Conservation (phyloP, 2,113 vertebrate species). For the Cottus gobio region DNA sequence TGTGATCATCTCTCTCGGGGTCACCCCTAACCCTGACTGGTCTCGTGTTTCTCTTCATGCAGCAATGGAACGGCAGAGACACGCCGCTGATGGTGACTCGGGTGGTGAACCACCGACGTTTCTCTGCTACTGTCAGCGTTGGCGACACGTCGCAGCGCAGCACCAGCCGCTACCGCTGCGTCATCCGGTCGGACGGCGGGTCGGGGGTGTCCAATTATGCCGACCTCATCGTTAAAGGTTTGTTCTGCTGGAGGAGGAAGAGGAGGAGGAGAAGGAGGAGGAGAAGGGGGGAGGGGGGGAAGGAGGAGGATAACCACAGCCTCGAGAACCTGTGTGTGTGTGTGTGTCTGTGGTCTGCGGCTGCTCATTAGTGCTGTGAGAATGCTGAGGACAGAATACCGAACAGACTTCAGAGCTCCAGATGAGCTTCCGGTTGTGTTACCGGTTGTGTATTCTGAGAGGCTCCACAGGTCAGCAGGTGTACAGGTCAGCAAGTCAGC, state of each 20-base stretch:
- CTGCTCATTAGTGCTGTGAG: constrained; percentile 54
- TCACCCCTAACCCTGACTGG: too few relatives aligned
- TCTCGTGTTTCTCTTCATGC: constrained; percentile 25
- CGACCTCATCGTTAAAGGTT: constrained; percentile 97
- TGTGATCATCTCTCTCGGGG: too few relatives aligned
- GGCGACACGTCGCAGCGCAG: constrained; percentile 94
- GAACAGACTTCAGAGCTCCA: constrained; percentile 60
- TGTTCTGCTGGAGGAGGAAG: too few relatives aligned
- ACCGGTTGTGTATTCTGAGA: too few relatives aligned
- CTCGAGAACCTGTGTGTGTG: too few relatives aligned
- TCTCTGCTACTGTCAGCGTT: constrained; percentile 93
- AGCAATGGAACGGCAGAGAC: constrained; percentile 98
- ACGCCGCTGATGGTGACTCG: constrained; percentile 95
- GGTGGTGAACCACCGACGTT: constrained; percentile 95
- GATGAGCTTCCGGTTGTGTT: constrained; percentile 53
- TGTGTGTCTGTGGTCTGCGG: constrained; percentile 33
- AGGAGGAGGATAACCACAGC: too few relatives aligned
- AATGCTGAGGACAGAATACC: constrained; percentile 57
- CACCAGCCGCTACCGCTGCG: constrained; percentile 93
- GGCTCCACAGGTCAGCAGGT: too few relatives aligned
- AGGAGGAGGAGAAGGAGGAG: too few relatives aligned
- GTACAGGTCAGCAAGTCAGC: too few relatives aligned
- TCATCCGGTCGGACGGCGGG: constrained; percentile 94
- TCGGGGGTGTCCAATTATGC: constrained; percentile 98
- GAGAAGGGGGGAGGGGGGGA: too few relatives aligned